Evolutionary conservation across 2,888 invertebrate species (phyloP).

Genomic region (Mechanitis mazaeus): DNA sequence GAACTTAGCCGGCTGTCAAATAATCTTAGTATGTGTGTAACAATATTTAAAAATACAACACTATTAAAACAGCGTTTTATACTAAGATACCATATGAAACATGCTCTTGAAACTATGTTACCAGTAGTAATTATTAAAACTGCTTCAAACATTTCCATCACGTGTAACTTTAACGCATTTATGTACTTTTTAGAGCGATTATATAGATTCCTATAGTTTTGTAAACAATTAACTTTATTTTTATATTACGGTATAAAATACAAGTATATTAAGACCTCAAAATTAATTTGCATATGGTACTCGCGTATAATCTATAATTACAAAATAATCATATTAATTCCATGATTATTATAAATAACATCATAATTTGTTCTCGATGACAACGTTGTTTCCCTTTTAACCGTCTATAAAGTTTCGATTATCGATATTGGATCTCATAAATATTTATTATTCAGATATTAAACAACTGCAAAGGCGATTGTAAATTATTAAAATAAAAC

Average conservation of each 20-base stretch:
- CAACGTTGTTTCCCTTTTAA: conserved; percentile 26
- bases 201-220: not conserved
- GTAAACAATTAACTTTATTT: not conserved
- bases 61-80: too few relatives aligned
- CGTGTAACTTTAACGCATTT: too few relatives aligned
- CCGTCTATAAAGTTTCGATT: conserved; percentile 34
- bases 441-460: conserved; percentile 33
- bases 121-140: too few relatives aligned
- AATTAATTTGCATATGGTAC: conserved; percentile 7
- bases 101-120: too few relatives aligned
- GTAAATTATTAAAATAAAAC: conserved; percentile 42
- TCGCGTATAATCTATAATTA: conserved; percentile 28
- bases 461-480: conserved; percentile 34
- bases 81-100: too few relatives aligned
- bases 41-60: too few relatives aligned
- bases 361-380: conserved; percentile 28
- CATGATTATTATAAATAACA: conserved; percentile 20
- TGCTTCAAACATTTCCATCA: too few relatives aligned
- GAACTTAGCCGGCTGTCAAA: conserved; percentile 38
- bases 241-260: not conserved
- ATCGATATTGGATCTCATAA: conserved; percentile 30
- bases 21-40: not conserved
- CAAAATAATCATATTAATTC: conserved; percentile 10
- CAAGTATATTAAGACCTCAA: not conserved
- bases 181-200: too few relatives aligned